Evolutionary conservation across 2,888 invertebrate genomes (phyloP).

Genomic region (Diabrotica balteata): DNA sequence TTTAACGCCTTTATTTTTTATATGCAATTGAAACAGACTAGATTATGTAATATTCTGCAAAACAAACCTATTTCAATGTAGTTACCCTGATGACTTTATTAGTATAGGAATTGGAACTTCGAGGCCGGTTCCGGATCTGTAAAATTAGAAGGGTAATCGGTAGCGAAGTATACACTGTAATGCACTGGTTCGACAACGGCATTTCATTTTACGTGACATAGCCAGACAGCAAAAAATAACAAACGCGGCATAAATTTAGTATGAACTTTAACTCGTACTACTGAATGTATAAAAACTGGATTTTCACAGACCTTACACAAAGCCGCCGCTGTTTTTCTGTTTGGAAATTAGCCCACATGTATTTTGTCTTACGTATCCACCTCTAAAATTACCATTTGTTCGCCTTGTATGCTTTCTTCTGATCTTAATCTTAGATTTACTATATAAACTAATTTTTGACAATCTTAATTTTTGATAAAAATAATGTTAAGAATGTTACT

Average conservation of each 20-base stretch:
- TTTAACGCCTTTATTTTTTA: too few species aligned
- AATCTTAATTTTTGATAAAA: too few species aligned
- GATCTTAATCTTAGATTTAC: background rate
- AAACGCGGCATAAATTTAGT: conserved; percentile 49
- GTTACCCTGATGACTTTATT: too few species aligned
- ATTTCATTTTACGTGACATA: conserved; percentile 53
- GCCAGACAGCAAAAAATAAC: conserved; percentile 56
- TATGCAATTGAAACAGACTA: too few species aligned
- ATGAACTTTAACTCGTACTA: conserved; percentile 51
- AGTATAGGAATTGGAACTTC: too few species aligned
- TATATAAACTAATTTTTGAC: too few species aligned
- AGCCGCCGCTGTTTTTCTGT: conserved; percentile 33
- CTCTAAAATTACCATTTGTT: conserved; percentile 1
- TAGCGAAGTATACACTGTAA: conserved; percentile 17
- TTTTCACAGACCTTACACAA: conserved; percentile 51
- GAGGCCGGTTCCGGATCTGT: conserved; percentile 7
- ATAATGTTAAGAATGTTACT: too few species aligned
- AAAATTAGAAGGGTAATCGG: conserved; percentile 22
- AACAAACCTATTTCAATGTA: too few species aligned
- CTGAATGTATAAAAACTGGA: conserved; percentile 60
- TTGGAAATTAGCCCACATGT: conserved; percentile 20
- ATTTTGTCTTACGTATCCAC: conserved; percentile 3
- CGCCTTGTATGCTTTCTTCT: background rate
- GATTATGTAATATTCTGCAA: too few species aligned
- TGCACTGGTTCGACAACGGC: conserved; percentile 37